Conservation (phyloP, 1,140 invertebrate species). For the Drusus annulatus region DNA sequence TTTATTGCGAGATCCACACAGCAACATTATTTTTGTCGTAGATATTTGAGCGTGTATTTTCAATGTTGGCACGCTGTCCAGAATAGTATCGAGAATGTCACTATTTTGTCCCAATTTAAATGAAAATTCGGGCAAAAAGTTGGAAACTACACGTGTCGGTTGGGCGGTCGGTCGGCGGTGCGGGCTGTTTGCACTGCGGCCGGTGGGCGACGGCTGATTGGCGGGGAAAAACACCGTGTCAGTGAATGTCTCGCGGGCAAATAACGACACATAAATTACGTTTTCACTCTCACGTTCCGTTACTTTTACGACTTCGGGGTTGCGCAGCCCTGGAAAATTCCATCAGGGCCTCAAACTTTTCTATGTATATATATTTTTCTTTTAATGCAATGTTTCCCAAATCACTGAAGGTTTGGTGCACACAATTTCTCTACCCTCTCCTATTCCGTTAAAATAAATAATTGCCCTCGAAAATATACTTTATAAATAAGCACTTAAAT, state of each 20-base stretch:
- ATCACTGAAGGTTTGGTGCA: neutral
- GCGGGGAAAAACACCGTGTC: constrained; percentile 21
- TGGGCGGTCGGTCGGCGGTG: neutral
- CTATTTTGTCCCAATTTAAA: constrained; percentile 15
- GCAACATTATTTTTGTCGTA: neutral
- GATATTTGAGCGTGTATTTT: neutral
- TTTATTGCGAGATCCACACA: neutral
- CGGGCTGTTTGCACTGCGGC: neutral
- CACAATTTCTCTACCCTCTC: no score
- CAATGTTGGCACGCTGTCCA: neutral
- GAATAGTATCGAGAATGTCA: neutral
- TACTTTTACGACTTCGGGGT: constrained; percentile 8
- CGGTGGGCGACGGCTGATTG: neutral
- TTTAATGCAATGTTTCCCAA: neutral
- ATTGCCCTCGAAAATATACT: no score
- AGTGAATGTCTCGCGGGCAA: neutral
- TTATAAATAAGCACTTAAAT: no score
- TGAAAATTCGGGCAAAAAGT: neutral
- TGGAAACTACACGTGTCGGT: neutral
- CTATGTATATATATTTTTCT: neutral
- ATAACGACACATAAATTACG: constrained; percentile 41
- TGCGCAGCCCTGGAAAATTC: constrained; percentile 3
- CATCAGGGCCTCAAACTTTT: neutral
- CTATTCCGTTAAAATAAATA: no score
- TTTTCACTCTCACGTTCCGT: constrained; percentile 38